A percentile compares a stretch with the other conserved stretches of the same genome.
Conservation (phyloP, 2,888 invertebrate species). For the Nipponacmea schrenckii region DNA sequence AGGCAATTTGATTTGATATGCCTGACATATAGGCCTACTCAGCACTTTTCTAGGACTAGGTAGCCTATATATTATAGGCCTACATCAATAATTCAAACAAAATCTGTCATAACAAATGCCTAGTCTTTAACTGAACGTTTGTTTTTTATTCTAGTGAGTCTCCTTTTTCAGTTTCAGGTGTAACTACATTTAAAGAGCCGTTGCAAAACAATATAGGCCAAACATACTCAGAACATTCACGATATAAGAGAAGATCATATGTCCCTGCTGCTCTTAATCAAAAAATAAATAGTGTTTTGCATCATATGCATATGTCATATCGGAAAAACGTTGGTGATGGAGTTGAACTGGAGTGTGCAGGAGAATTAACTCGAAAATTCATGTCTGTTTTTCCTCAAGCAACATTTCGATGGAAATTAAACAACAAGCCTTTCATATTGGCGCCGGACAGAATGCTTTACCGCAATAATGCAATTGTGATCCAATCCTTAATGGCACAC, state of each 20-base stretch:
- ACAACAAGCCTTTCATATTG: constrained; percentile 5
- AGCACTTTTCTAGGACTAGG: too few species aligned
- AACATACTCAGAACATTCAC: not conserved
- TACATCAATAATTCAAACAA: too few species aligned
- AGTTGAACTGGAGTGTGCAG: constrained; percentile 2
- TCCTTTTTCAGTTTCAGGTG: too few species aligned
- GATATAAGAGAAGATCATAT: not conserved
- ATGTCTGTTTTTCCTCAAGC: not conserved
- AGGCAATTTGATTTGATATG: too few species aligned
- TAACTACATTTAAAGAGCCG: too few species aligned
- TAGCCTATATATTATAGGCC: too few species aligned
- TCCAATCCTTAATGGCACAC: not conserved
- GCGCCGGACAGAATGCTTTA: constrained; percentile 12
- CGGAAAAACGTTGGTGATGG: not conserved
- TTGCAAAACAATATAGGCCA: too few species aligned
- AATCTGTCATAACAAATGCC: too few species aligned
- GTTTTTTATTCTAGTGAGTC: too few species aligned
- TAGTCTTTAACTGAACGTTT: too few species aligned
- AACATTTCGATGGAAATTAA: constrained; percentile 7
- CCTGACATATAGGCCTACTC: too few species aligned
- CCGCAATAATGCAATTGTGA: not conserved
- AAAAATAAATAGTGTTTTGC: not conserved
- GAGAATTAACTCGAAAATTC: not conserved
- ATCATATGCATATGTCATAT: constrained; percentile 3
- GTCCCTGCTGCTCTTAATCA: not conserved